These are phyloP conservation scores for Aleiodes sp. DNA, from an alignment of 1,140 invertebrate species.

Conservation along the genomic window DNA sequence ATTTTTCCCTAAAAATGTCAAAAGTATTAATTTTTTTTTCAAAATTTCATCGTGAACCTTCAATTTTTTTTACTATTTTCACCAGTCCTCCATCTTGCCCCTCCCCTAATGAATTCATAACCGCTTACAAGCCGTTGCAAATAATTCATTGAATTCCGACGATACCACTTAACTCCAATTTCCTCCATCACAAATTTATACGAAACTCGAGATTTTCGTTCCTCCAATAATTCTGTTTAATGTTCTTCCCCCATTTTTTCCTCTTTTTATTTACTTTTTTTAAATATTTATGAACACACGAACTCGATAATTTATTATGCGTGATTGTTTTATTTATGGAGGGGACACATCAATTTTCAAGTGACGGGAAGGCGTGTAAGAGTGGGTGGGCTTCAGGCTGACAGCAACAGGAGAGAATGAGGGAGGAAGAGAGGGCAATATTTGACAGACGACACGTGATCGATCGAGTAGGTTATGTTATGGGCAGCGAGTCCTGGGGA, in stretches of 20 bases:
- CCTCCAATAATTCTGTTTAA: neutral
- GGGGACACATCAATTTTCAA: neutral
- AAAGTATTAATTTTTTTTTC: too few relatives aligned
- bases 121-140: neutral
- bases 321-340: slow-evolving; percentile 13
- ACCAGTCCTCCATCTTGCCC: too few relatives aligned
- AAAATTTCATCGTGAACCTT: too few relatives aligned
- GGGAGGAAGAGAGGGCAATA: slow-evolving; percentile 5
- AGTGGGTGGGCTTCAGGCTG: neutral
- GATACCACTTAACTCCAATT: neutral
- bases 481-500: neutral
- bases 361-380: neutral
- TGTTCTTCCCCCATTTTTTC: neutral
- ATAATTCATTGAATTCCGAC: neutral
- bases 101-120: neutral
- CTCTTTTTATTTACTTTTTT: slow-evolving; percentile 10
- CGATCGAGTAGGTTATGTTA: neutral
- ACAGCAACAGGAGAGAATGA: too few relatives aligned
- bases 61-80: too few relatives aligned
- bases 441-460: slow-evolving; percentile 17
- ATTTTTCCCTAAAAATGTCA: too few relatives aligned
- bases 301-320: neutral
- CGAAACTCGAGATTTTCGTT: too few relatives aligned
- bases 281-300: neutral
- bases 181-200: too few relatives aligned